Evolutionary conservation across 2,888 invertebrate species (phyloP).

Genomic region (Scrobipalpa atriplicella): DNA sequence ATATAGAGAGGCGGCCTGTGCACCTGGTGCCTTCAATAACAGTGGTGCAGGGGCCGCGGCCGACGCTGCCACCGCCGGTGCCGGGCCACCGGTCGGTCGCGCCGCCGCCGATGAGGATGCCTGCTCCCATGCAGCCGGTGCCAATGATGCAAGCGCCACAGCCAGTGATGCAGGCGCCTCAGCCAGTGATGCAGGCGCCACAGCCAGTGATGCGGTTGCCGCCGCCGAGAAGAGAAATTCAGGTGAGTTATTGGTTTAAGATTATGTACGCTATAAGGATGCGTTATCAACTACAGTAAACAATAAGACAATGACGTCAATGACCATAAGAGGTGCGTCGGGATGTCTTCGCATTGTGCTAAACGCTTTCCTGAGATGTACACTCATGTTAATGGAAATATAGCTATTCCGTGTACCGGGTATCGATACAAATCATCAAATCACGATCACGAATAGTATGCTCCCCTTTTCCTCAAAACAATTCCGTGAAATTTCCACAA

Average conservation of each 20-base stretch:
- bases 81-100: constrained; percentile 63
- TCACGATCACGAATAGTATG: neutral
- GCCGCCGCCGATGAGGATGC: constrained; percentile 70
- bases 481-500: neutral
- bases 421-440: too few species aligned
- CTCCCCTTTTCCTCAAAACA: neutral
- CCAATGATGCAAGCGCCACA: constrained; percentile 55
- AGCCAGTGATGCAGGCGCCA: constrained; percentile 55
- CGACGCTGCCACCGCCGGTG: constrained; percentile 52
- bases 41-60: constrained; percentile 48
- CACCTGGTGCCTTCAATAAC: constrained; percentile 62
- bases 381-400: too few species aligned
- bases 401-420: too few species aligned
- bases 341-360: too few species aligned
- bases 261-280: too few species aligned
- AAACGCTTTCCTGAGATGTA: too few species aligned
- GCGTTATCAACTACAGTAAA: too few species aligned
- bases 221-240: constrained; percentile 68
- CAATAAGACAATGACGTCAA: too few species aligned
- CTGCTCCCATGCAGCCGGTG: constrained; percentile 61
- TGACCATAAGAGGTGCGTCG: too few species aligned
- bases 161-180: constrained; percentile 62
- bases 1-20: constrained; percentile 52
- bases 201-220: constrained; percentile 59
- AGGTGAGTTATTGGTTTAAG: constrained; percentile 54